Percentiles rank a stretch among this genome's conserved stretches.
Evolutionary conservation across 2,113 vertebrate species (phyloP).

Genomic region (Bubo bubo): DNA sequence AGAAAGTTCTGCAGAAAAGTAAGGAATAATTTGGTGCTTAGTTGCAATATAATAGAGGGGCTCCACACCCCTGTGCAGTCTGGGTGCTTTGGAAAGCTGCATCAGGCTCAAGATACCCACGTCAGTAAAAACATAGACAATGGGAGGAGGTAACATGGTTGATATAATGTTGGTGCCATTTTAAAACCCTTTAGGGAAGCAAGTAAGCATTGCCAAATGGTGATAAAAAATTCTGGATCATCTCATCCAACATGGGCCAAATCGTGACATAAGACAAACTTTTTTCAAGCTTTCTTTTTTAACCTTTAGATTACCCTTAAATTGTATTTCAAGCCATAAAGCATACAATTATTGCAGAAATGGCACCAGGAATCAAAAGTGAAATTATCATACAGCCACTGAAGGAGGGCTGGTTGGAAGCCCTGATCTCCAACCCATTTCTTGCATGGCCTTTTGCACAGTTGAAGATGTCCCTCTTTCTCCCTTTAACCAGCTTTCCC

Average conservation of each 20-base stretch:
- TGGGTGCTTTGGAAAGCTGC: background rate
- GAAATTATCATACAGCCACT: background rate
- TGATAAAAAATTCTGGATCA: slow-evolving; percentile 22
- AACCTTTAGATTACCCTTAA: background rate
- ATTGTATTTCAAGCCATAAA: background rate
- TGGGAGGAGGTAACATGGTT: background rate
- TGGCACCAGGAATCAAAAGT: background rate
- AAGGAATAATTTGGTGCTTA: background rate
- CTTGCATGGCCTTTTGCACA: background rate
- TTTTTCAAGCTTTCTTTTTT: background rate
- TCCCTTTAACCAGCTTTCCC: background rate
- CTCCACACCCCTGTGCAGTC: background rate
- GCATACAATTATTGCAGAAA: background rate
- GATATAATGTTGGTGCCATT: background rate
- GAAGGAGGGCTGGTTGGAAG: background rate
- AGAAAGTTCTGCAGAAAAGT: background rate
- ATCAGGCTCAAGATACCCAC: background rate
- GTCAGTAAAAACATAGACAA: background rate
- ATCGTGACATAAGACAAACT: background rate
- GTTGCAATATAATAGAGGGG: background rate
- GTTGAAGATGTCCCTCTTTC: background rate
- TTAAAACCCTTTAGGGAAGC: slow-evolving; percentile 36
- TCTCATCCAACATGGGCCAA: background rate
- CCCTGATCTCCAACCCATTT: background rate
- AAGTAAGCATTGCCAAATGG: slow-evolving; percentile 10